Base-by-base conservation (phyloP, 1,140 invertebrate species). In the Anoplolepis gracilipes region DNA sequence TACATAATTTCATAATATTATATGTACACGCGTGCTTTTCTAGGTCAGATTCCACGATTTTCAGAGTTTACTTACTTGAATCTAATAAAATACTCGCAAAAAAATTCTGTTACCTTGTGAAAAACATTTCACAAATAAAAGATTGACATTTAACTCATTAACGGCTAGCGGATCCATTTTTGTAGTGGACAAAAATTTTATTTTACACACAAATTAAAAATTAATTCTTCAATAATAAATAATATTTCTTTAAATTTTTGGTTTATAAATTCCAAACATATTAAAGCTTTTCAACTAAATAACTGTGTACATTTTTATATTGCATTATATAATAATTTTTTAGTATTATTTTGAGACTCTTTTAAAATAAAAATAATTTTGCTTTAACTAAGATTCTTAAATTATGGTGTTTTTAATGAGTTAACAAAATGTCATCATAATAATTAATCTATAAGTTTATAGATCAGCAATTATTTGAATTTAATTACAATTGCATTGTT, bases 1-100 rank as follows among this genome's bases (percentile, higher is more conserved):
- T 76, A 69, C 30, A 82, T 89, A 87, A 67, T 49, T 88, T 85
- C 42, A 8, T 46, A 39, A 78, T 57, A 39, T 65, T 78, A 67
- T 84, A 67, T 82, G 67, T 57, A 22, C 25, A 25, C 28, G 25
- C 19, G 39, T 25, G 6, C 73, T 25, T n/a, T n/a, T 4, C 1
- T n/a, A 76, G 76, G 69, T 8, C 19, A n/a, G 16, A 59, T 75
- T 77, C 6, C 36, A 25, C 36, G 8, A n/a, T 30, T 46, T 42
- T 22, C 11, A 3, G 10, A 10, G 2, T 33, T 36, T 22, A 5
- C n/a, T 13, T 33, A 33, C 16, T 22, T 10, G 19, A 28, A 42
- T 30, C 5, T 30, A 64, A n/a, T 6, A 42, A 62, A 10, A 46
- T 64, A 49, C 3, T 77, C 28, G 57, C 25, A 64, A 13, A 69